Base-by-base conservation (phyloP, 2,888 invertebrate species). In the Pocota personata region DNA sequence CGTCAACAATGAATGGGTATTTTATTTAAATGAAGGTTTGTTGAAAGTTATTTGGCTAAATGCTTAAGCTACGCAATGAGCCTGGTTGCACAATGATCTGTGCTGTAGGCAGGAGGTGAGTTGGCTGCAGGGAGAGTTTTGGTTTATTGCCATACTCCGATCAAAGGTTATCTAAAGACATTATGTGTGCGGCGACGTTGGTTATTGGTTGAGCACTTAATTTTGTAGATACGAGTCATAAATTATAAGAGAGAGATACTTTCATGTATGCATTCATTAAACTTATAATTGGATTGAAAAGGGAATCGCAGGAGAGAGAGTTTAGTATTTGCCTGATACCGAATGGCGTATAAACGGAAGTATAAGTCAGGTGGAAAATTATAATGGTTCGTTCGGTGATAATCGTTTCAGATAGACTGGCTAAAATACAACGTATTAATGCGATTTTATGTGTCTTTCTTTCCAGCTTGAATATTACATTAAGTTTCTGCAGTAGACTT, bases 1-100 rank as follows among this genome's bases (percentile, higher is more conserved):
- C 21, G 35, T 71, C 37, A 27, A 64, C 84, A 66, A 76, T 66
- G 75, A 66, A 84, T 84, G 12, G 69, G 64, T 64, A 84, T 75
- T 84, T 84, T 84, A 84, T 84, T 84, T 71, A 84, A 84, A 84
- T 84, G 43, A 84, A 76, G 84, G 62, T 52, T 67, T 78, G 46
- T 67, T 58, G 46, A 52, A 77, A 82, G 27, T 58, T 66, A 66
- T 66, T 46, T 37, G 40, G 67, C 43, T 60, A 78, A 72, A 82
- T 71, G 60, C 27, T 77, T 40, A 57, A 58, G 43, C 48, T 50
- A 77, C 60, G 77, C 77, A 69, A 60, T 69, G 60, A 62, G 21
- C 67, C 71, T 24, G 40, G 8, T 16, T 43, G 58, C 46, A 62
- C 60, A 67, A 55, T 69, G 71, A 77, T 71, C 64, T 76, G 55